phyloP scores from a whole-genome alignment of 2,888 invertebrate species.

The Hanleya hanleyi region DNA sequence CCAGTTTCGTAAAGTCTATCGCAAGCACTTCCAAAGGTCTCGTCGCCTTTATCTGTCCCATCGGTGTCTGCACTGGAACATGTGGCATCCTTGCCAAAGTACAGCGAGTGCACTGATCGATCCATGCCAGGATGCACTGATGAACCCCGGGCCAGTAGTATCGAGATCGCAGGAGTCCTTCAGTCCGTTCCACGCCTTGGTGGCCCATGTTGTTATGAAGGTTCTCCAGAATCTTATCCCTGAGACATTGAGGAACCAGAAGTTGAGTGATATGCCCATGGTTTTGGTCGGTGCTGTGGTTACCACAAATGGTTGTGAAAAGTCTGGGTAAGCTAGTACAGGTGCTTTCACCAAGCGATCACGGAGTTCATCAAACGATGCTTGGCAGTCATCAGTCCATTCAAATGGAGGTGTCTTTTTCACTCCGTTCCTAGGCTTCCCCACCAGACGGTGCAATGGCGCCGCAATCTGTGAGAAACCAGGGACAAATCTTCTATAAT shows the following conservation, averaged over 20 bases:
- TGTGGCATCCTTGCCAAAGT: neutral
- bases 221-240: neutral
- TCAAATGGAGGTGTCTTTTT: no score
- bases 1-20: neutral
- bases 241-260: neutral
- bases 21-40: neutral
- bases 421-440: no score
- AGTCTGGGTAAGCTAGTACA: no score
- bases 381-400: no score
- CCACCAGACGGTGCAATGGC: no score
- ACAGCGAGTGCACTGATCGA: neutral
- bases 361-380: no score
- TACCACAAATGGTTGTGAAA: no score
- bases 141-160: constrained; percentile 1
- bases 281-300: no score
- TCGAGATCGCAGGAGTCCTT: neutral
- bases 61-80: neutral
- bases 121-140: neutral
- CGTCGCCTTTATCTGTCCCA: neutral
- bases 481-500: no score
- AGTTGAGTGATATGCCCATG: neutral
- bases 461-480: no score
- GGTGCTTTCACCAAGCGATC: no score
- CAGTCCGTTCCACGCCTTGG: constrained; percentile 11
- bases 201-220: constrained; percentile 12